Base-by-base conservation (phyloP, 2,797 vertebrate genomes). In the Artibeus lituratus region DNA sequence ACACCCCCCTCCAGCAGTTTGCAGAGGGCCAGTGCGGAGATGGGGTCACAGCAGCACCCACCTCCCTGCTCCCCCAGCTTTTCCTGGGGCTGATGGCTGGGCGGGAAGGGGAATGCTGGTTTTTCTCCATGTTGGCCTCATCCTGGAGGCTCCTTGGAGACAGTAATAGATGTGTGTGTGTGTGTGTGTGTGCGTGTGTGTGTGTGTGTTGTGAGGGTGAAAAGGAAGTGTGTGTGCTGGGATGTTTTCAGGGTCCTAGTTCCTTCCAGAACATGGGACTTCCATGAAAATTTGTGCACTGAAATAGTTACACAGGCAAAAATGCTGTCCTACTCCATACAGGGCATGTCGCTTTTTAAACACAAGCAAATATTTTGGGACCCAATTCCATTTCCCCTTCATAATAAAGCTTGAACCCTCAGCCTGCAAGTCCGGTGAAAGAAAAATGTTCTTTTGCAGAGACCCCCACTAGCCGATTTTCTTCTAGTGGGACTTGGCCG, bases 31-130 rank as follows among this genome's bases (percentile, higher is more conserved):
- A 2, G 11, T 39, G 29, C 55, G 57, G 44, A 35, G n/a, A 39
- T 12, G 0, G 12, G 16, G 7, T 37, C 29, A 3, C 35, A 2
- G 11, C 4, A 32, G 3, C 1, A 9, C 42, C 16, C 26, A 3
- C 5, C 3, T 47, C 9, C 29, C 39, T 0, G 10, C n/a, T n/a
- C 16, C 18, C 21, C 12, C 24, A 51, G 10, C 14, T 19, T 15
- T 29, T 74, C 12, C 16, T 15, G 69, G 57, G 10, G 2, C 42
- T 59, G 67, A 87, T 16, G 55, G 39, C 11, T 5, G n/a, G 2
- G 1, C 3, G 21, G 10, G 39, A 53, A 91, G 76, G 35, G 51
- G 47, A 73, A 5, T 24, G 8, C 51, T 44, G 37, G 62, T 18
- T 14, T 39, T 44, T 73, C 62, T 69, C 35, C 1, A 42, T 53